Evolutionary conservation across 2,888 invertebrate species (phyloP), one percentile per base, ranked within the genome.

Genomic region (Campaea margaritaria): DNA sequence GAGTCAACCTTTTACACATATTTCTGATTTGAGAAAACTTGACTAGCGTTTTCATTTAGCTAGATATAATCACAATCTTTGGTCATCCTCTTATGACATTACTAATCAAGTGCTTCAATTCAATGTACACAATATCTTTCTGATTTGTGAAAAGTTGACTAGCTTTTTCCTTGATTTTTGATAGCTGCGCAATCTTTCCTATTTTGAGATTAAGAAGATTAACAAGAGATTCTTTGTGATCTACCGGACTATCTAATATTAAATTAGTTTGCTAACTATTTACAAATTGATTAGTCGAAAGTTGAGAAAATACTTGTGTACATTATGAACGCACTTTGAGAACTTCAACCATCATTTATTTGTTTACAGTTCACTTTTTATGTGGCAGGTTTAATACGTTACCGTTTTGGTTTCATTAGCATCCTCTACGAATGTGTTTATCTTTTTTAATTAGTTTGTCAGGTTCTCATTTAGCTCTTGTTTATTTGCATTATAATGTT

Each of bases 311-410:
- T 44, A 21, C 45, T 39, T 60, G 56, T 62, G 49, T 50, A 46
- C 31, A 28, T 44, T 52, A 21, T 13, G 10, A 51, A 42, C 49
- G 21, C 46, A 43, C 67, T 70, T 59, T n/a, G n/a, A n/a, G 16
- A 70, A 60, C 64, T 54, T 65, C 51, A 28, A 54, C 63, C 10
- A 1, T 3, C 10, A 5, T 27, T 5, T 9, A 31, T 49, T 68
- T 76, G 74, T 76, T 79, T 78, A 80, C 62, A 57, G 58, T 68
- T 66, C 65, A 67, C 70, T 63, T 46, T 74, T 73, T 72, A 75
- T 72, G 73, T 71, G 74, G 68, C 75, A 75, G 72, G 54, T 79
- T 76, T 73, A 79, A 78, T 68, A 67, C 65, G 10, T 31, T 31
- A 31, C 31, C 31, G 43, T 66, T 68, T 65, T 57, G 62, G 51